Base-by-base conservation (phyloP, 1,140 invertebrate species). In the Gonioctena quinquepunctata region DNA sequence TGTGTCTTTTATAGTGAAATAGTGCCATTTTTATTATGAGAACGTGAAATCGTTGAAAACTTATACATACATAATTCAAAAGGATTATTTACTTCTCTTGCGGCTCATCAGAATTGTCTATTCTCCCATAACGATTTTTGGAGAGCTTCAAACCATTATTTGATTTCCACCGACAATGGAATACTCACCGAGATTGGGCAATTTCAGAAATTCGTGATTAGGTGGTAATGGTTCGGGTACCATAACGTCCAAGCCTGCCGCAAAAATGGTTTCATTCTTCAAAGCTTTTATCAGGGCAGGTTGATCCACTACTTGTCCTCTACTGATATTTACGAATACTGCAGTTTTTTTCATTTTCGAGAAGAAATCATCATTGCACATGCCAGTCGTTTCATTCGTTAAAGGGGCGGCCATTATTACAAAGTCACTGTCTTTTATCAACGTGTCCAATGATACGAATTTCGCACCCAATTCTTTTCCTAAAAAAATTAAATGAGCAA, bases 241-340 rank as follows among this genome's bases (percentile, higher is more conserved):
- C 75, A 93, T 97, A 0, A 98, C 96, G 86, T 99, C 97, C 16
- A 99, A 84, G 0, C 96, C 96, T 16, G 96, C 96, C 6, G 90
- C 94, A 78, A 87, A 85, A 56, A 98, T 97, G 60, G 86, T 86
- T 7, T 88, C 87, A 57, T 85, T 88, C 77, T 90, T 86, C 6
- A 98, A 84, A 5, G 94, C 95, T 70, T 90, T 86, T 69, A 93
- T 88, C 25, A 97, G 83, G 11, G 91, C 93, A 33, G 89, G 83
- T 78, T 96, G 93, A 81, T 96, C 89, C 0, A 97, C 93, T 56
- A 94, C 85, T 54, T 88, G 92, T 73, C 94, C 93, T 66, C 95
- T 84, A 68, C 93, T 91, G 11, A 91, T 90, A 79, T 97, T 97
- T 1, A 97, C 87, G 81, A 97, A 92, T 76, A 96, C 89, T n/a